A percentile compares a stretch with the other conserved stretches of the same genome.
Evolutionary conservation across 2,797 vertebrate species (phyloP).

Genomic region (Hypotaenidia philippensis): DNA sequence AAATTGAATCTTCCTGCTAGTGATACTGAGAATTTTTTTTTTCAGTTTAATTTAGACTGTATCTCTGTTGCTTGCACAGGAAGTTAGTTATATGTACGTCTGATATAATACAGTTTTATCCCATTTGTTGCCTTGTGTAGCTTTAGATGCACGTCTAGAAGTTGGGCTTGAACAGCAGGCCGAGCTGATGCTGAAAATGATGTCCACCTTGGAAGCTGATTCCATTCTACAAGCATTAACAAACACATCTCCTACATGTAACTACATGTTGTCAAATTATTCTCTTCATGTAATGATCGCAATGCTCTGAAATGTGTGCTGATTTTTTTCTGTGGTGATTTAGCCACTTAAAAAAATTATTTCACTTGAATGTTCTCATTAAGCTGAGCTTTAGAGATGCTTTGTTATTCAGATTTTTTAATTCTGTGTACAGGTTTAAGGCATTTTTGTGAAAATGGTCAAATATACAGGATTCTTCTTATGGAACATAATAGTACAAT

Average conservation of each 20-base stretch:
- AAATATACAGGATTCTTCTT: neutral
- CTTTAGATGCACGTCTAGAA: conserved; percentile 95
- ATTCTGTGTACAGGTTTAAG: neutral
- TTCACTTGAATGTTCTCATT: neutral
- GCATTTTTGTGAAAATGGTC: neutral
- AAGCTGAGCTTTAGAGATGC: neutral
- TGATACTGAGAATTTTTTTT: neutral
- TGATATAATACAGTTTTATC: neutral
- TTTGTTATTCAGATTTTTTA: neutral
- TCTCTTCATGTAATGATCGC: neutral
- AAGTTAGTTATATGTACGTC: neutral
- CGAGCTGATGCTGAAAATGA: conserved; percentile 99
- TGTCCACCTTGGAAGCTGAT: conserved; percentile 97
- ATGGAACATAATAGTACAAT: neutral
- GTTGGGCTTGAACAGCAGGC: conserved; percentile 98
- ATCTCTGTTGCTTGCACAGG: neutral
- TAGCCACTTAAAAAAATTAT: neutral
- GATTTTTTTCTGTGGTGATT: neutral
- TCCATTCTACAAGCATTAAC: conserved; percentile 97
- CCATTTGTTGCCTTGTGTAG: conserved; percentile 76
- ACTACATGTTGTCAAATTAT: conserved; percentile 43
- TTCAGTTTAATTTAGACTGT: neutral
- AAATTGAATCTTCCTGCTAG: neutral
- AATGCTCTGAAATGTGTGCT: neutral
- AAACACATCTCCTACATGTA: conserved; percentile 92